Evolutionary conservation across 2,888 invertebrate genomes (phyloP), one percentile per base, ranked within the genome.

Genomic region (Diarsia rubi): DNA sequence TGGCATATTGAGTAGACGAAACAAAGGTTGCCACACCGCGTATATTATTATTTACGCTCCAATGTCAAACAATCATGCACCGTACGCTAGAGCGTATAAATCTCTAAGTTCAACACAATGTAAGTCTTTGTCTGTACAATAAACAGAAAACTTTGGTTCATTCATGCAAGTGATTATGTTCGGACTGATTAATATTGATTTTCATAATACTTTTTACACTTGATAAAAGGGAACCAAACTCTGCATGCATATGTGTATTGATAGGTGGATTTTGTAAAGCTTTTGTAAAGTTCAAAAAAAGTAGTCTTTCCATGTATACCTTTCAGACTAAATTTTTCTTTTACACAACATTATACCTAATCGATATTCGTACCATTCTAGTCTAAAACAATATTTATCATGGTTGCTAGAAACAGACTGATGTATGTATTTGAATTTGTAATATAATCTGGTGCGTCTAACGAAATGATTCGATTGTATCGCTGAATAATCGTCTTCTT

Each of bases 21-120:
- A 72, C 73, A 83, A 69, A 72, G 42, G 44, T 68, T 66, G 62
- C 52, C 69, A 73, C 66, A 82, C 24, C 63, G 67, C 60, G 42
- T 64, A 57, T 75, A 59, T 75, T 84, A 76, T 79, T 84, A 84
- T 79, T 82, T 75, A 71, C 45, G 63, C 63, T 72, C 44, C 57
- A 73, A 81, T 84, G 84, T 84, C 78, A 81, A 85, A 79, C 78
- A 71, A 75, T 82, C 62, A 67, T 79, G 69, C 75, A 77, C 73
- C 72, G 67, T 83, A 86, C 47, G 64, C 24, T 64, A 65, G 19
- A 71, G 52, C 71, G 69, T 60, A 75, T 81, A 78, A 86, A 81
- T 77, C 73, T 76, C 54, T 49, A 73, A 75, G 73, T 74, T 64
- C 69, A 69, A 74, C 27, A 83, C 59, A 71, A 60, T 67, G 45